Conservation (phyloP, 2,888 invertebrate species). For the Laothoe populi region DNA sequence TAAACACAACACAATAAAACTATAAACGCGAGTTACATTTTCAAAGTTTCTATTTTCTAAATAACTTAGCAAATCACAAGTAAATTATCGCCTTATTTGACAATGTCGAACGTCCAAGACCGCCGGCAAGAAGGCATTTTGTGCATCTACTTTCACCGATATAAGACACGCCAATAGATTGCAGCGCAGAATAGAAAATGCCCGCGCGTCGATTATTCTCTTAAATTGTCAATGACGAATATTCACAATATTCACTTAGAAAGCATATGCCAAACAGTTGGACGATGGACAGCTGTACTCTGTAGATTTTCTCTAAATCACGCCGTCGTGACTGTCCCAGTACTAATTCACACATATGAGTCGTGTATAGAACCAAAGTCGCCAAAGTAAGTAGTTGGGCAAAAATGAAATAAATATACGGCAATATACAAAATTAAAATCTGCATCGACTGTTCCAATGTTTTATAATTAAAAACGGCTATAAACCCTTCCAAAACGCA, state of each 20-base stretch:
- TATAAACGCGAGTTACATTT: not conserved
- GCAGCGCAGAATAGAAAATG: constrained; percentile 61
- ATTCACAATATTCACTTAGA: constrained; percentile 33
- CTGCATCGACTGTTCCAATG: too few relatives aligned
- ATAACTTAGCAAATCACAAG: not conserved
- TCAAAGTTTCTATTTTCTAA: constrained; percentile 8
- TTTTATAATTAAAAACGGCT: too few relatives aligned
- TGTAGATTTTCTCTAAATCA: not conserved
- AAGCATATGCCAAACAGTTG: constrained; percentile 27
- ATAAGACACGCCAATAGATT: constrained; percentile 69
- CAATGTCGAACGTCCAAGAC: constrained; percentile 48
- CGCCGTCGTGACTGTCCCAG: not conserved
- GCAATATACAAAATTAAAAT: too few relatives aligned
- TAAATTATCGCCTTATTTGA: constrained; percentile 49
- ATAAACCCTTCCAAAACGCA: too few relatives aligned
- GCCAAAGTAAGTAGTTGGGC: too few relatives aligned
- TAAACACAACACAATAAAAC: not conserved
- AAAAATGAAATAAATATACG: too few relatives aligned
- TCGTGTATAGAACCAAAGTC: too few relatives aligned
- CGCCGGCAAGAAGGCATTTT: constrained; percentile 61
- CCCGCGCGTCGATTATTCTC: constrained; percentile 50
- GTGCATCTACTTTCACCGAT: constrained; percentile 78
- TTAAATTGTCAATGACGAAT: constrained; percentile 42
- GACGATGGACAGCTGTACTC: constrained; percentile 22
- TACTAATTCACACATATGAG: not conserved